Percentiles rank a stretch among this genome's conserved stretches.
Conservation (phyloP, 2,888 invertebrate species). For the Taenaris catops region DNA sequence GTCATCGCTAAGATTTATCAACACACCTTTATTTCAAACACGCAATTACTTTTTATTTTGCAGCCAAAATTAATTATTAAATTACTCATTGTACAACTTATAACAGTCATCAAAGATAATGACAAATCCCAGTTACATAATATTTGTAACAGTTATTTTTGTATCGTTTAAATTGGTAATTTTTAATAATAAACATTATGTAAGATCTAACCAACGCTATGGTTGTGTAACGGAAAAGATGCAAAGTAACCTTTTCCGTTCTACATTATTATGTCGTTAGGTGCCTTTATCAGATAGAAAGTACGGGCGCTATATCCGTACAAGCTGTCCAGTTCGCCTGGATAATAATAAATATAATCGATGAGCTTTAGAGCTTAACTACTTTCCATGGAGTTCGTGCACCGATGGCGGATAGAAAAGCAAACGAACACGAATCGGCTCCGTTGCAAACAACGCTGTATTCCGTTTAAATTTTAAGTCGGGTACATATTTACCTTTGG, state of each 20-base stretch:
- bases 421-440: constrained; percentile 59
- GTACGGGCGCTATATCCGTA: constrained; percentile 39
- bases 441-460: constrained; percentile 43
- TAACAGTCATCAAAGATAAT: too few species aligned
- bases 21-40: too few species aligned
- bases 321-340: constrained; percentile 39
- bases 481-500: constrained; percentile 23
- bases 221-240: constrained; percentile 42
- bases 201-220: constrained; percentile 31
- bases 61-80: too few species aligned
- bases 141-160: too few species aligned
- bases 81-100: too few species aligned
- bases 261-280: constrained; percentile 47
- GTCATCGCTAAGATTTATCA: too few species aligned
- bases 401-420: constrained; percentile 59
- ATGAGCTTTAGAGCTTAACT: constrained; percentile 26
- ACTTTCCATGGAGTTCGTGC: constrained; percentile 43
- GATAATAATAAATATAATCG: constrained; percentile 46
- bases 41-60: too few species aligned
- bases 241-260: constrained; percentile 29
- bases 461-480: constrained; percentile 36
- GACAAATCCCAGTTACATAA: too few species aligned
- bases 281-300: constrained; percentile 66
- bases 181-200: constrained; percentile 18
- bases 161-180: constrained; percentile 11